These are phyloP conservation scores for Sebastes umbrosus DNA, from an alignment of 2,797 vertebrate species.

Conservation along the genomic window DNA sequence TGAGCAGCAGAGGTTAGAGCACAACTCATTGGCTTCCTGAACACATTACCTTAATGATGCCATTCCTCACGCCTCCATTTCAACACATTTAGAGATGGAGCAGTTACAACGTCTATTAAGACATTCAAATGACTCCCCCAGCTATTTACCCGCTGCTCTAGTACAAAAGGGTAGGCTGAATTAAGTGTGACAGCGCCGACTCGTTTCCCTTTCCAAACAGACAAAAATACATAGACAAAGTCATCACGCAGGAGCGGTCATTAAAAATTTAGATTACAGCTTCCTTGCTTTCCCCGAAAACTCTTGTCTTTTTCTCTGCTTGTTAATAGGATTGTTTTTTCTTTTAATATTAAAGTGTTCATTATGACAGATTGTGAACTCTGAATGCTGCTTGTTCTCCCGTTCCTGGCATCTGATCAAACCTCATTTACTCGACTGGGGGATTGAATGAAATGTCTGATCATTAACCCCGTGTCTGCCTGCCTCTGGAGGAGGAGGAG, in stretches of 20 bases:
- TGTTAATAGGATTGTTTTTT: constrained; percentile 71
- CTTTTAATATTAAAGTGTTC: constrained; percentile 75
- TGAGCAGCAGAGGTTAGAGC: constrained; percentile 73
- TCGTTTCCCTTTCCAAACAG: constrained; percentile 57
- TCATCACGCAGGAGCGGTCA: constrained; percentile 62
- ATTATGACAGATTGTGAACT: constrained; percentile 64
- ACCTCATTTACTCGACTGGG: constrained; percentile 55
- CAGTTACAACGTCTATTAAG: constrained; percentile 70
- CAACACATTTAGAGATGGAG: constrained; percentile 69
- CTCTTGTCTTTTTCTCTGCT: constrained; percentile 57
- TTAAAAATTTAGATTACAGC: constrained; percentile 79
- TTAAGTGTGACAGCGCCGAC: constrained; percentile 64
- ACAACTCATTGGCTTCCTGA: constrained; percentile 72
- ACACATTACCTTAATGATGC: constrained; percentile 79
- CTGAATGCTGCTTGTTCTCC: constrained; percentile 57
- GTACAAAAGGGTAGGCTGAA: constrained; percentile 63
- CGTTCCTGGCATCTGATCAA: constrained; percentile 64
- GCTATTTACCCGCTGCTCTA: constrained; percentile 64
- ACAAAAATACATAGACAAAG: constrained; percentile 66
- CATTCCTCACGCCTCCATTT: constrained; percentile 72
- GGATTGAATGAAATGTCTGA: constrained; percentile 64
- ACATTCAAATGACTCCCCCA: constrained; percentile 73
- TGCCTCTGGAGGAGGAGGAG: constrained; percentile 39
- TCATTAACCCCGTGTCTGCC: constrained; percentile 66
- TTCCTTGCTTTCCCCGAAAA: constrained; percentile 59